Percentiles rank a stretch among this genome's conserved stretches.
phyloP scores from a whole-genome alignment of 2,113 vertebrate genomes.

The Prunella fulvescens region DNA sequence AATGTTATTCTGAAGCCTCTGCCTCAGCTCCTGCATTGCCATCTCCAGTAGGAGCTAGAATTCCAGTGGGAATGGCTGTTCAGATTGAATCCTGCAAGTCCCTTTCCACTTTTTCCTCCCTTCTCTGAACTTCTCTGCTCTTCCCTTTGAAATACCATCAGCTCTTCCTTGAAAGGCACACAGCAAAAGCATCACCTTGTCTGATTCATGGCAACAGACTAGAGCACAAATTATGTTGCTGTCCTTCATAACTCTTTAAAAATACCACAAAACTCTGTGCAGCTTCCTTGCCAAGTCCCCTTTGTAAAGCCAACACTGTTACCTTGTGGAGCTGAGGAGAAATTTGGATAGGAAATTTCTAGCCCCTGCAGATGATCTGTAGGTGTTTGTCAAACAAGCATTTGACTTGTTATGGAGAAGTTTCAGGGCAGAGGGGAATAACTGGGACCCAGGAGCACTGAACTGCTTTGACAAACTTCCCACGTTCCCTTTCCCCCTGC shows the following conservation, averaged over 20 bases:
- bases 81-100: not conserved
- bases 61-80: not conserved
- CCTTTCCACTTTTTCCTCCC: not conserved
- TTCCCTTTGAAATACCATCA: not conserved
- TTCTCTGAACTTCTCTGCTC: not conserved
- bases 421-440: not conserved
- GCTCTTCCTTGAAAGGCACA: not conserved
- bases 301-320: not conserved
- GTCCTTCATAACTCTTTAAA: not conserved
- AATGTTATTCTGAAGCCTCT: not conserved
- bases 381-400: not conserved
- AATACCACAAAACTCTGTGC: not conserved
- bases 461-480: not conserved
- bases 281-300: not conserved
- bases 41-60: not conserved
- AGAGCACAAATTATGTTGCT: not conserved
- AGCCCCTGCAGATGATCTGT: constrained; percentile 18
- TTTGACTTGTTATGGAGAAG: not conserved
- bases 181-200: not conserved
- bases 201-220: not conserved
- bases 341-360: not conserved
- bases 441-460: not conserved
- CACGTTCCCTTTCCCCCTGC: not conserved
- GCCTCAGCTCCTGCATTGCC: not conserved
- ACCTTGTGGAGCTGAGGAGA: not conserved